Conservation (phyloP, 2,797 vertebrate genomes). For the Liparis tanakae region DNA sequence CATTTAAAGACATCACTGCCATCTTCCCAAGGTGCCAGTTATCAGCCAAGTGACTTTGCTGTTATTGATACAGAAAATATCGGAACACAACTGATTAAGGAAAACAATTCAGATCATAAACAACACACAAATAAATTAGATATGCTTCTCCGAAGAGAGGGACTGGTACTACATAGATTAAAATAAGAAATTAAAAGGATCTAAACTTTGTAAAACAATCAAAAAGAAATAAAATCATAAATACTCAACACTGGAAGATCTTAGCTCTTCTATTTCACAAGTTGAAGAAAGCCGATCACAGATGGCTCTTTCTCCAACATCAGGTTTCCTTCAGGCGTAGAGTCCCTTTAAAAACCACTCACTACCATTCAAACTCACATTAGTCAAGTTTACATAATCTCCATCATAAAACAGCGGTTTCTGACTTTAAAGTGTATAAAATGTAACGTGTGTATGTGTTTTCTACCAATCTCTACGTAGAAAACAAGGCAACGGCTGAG, state of each 20-base stretch:
- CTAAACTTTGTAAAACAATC: slow-evolving; percentile 52
- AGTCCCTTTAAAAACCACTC: slow-evolving; percentile 74
- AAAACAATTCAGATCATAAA: slow-evolving; percentile 56
- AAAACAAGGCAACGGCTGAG: slow-evolving; percentile 58
- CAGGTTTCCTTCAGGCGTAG: slow-evolving; percentile 74
- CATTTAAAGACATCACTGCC: slow-evolving; percentile 15
- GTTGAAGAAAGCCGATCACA: slow-evolving; percentile 74
- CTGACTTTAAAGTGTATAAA: slow-evolving; percentile 62
- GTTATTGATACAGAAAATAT: slow-evolving; percentile 35
- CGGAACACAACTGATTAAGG: slow-evolving; percentile 37
- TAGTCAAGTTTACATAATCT: slow-evolving; percentile 56
- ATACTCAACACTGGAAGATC: slow-evolving; percentile 71
- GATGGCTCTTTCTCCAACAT: slow-evolving; percentile 71
- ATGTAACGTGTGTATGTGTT: slow-evolving; percentile 61
- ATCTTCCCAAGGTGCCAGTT: slow-evolving; percentile 29
- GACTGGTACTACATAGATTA: slow-evolving; percentile 51
- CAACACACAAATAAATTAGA: slow-evolving; percentile 77
- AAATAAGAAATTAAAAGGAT: slow-evolving; percentile 36
- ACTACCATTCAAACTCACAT: slow-evolving; percentile 53
- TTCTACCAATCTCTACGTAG: slow-evolving; percentile 55
- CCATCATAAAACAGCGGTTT: slow-evolving; percentile 58
- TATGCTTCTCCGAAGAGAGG: slow-evolving; percentile 54
- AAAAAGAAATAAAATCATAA: slow-evolving; percentile 73
- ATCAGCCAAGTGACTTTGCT: slow-evolving; percentile 36
- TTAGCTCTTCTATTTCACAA: slow-evolving; percentile 72